A percentile compares a stretch with the other conserved stretches of the same genome.
These are phyloP conservation scores for Cathartes aura DNA, from an alignment of 2,113 vertebrate genomes.

Conservation along the genomic window DNA sequence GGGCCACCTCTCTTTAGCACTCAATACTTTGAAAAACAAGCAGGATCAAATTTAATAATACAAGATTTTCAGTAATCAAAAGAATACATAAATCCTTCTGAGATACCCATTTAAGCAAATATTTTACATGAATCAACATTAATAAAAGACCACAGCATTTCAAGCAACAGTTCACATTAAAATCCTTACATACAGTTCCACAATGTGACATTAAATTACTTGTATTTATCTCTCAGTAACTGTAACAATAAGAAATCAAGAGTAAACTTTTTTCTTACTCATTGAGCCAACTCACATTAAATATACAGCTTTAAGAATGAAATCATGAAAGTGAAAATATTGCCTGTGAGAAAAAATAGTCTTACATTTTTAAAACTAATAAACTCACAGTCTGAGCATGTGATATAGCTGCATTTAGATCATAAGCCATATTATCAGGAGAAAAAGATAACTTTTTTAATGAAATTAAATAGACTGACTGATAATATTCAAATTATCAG, in stretches of 20 bases:
- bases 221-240: not conserved
- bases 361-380: not conserved
- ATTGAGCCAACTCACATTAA: not conserved
- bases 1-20: not conserved
- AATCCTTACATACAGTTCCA: not conserved
- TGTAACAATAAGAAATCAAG: not conserved
- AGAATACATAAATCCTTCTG: not conserved
- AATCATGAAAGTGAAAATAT: not conserved
- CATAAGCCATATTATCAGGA: not conserved
- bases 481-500: not conserved
- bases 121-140: not conserved
- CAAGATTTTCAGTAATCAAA: not conserved
- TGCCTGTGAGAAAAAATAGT: not conserved
- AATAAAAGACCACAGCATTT: not conserved
- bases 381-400: not conserved
- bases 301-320: not conserved
- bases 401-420: not conserved
- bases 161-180: not conserved
- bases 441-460: not conserved
- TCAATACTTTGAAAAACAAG: not conserved
- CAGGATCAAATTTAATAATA: not conserved
- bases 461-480: not conserved
- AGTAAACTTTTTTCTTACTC: not conserved
- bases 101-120: not conserved
- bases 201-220: not conserved